Conservation (phyloP, 2,113 vertebrate species). For the Varanus komodoensis region DNA sequence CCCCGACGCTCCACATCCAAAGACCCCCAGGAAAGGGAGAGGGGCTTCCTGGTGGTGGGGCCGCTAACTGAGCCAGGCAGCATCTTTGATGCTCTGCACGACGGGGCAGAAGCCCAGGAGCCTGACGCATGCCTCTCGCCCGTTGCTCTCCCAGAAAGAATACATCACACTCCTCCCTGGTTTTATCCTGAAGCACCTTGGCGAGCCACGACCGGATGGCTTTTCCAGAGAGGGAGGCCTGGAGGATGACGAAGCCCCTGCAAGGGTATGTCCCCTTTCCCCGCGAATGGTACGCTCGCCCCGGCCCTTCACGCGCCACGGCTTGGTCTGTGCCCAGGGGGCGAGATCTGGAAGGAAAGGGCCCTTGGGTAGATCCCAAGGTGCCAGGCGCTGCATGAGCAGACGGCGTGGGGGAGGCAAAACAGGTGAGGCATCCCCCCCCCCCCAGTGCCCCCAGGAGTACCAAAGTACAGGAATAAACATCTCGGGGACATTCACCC, state of each 20-base stretch:
- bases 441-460: background rate
- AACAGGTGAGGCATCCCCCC: too few species aligned
- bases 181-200: slow-evolving; percentile 48
- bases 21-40: too few species aligned
- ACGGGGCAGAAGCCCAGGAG: background rate
- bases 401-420: background rate
- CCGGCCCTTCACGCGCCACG: background rate
- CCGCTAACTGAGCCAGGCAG: slow-evolving; percentile 14
- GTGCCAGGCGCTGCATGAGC: background rate
- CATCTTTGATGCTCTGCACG: slow-evolving; percentile 28
- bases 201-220: background rate
- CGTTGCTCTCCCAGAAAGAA: slow-evolving; percentile 47
- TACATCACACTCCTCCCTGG: slow-evolving; percentile 60
- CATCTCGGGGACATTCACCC: too few species aligned
- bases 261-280: background rate
- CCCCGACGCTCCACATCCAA: too few species aligned
- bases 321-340: background rate
- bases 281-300: too few species aligned
- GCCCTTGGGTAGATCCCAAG: too few species aligned
- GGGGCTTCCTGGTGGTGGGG: too few species aligned
- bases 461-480: background rate
- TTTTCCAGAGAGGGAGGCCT: fast-evolving
- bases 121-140: slow-evolving; percentile 1
- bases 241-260: background rate
- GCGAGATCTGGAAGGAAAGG: background rate